Base-by-base conservation (phyloP, 2,888 invertebrate genomes). In the Adelognathus sp. region DNA sequence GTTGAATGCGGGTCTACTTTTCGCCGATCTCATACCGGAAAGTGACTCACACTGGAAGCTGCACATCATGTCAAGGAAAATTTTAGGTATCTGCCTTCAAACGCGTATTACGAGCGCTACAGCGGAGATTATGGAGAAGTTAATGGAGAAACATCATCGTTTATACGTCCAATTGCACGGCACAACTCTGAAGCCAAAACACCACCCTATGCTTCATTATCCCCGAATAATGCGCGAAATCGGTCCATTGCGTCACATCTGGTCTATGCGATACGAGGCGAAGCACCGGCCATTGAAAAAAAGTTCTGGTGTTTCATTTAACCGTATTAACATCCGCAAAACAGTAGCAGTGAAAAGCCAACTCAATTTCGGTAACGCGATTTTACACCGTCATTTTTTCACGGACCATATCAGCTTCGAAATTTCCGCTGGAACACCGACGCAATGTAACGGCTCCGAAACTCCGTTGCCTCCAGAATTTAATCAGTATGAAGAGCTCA, bases 201-300 rank as follows among this genome's bases (percentile, higher is more conserved):
- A 79, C n/a, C 82, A 80, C 76, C 58, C 61, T 36, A 60, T 81
- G 60, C 29, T 78, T 14, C 81, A 82, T 44, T 81, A 82, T 58
- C 14, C 73, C 4, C 41, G 58, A 24, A 66, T 81, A 21, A 83
- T 81, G 81, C 41, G 39, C 2, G 69, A 58, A 50, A 46, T 83
- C 16, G 83, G 81, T 18, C 82, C 79, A n/a, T 31, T 83, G 7
- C 74, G 63, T 50, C 63, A 79, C 31, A 70, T 83, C 18, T 81
- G 79, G 70, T 66, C 72, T 3, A 83, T 83, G 76, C 71, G 81
- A 24, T 76, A 60, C 33, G 81, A 81, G 54, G 77, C 74, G 4
- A 81, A 83, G 31, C 83, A 83, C 60, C 75, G 75, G 54, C 58
- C 69, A 7, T 67, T 61, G 21, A 81, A 81, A 70, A 64, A 78